These are phyloP conservation scores for Lasiurus borealis DNA, from an alignment of 2,113 vertebrate genomes.

Conservation along the genomic window DNA sequence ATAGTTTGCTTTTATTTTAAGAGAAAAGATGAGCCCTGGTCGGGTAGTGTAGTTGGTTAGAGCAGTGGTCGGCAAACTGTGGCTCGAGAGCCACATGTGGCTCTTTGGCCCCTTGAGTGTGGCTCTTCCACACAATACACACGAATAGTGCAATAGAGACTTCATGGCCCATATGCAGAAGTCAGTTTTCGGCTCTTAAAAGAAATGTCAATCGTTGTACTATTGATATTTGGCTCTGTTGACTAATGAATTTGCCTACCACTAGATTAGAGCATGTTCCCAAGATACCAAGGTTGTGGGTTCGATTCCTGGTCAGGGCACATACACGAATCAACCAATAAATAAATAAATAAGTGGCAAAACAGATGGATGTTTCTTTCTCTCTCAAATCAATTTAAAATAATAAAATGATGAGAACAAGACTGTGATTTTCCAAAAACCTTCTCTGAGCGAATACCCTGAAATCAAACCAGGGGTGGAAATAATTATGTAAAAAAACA, in stretches of 20 bases:
- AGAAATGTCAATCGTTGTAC: too few species aligned
- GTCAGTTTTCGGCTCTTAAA: too few species aligned
- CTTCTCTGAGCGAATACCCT: background rate
- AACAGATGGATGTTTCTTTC: background rate
- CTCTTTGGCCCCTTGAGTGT: too few species aligned
- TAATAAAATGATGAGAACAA: background rate
- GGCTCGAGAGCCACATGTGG: too few species aligned
- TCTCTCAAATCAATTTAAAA: background rate
- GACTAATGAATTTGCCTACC: too few species aligned
- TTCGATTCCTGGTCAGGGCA: background rate
- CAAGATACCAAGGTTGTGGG: background rate
- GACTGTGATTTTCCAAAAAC: background rate
- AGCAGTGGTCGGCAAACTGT: too few species aligned
- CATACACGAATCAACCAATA: background rate
- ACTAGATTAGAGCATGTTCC: too few species aligned
- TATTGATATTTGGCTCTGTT: too few species aligned
- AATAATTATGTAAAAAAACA: background rate
- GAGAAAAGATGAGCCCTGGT: slow-evolving; percentile 4
- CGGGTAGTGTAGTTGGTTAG: background rate
- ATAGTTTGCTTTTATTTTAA: slow-evolving; percentile 79
- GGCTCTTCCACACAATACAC: too few species aligned
- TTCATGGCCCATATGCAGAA: too few species aligned
- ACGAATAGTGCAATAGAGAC: too few species aligned
- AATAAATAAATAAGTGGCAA: background rate
- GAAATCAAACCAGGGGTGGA: background rate